phyloP scores from a whole-genome alignment of 2,888 invertebrate genomes.

The Steinernema hermaphroditum region DNA sequence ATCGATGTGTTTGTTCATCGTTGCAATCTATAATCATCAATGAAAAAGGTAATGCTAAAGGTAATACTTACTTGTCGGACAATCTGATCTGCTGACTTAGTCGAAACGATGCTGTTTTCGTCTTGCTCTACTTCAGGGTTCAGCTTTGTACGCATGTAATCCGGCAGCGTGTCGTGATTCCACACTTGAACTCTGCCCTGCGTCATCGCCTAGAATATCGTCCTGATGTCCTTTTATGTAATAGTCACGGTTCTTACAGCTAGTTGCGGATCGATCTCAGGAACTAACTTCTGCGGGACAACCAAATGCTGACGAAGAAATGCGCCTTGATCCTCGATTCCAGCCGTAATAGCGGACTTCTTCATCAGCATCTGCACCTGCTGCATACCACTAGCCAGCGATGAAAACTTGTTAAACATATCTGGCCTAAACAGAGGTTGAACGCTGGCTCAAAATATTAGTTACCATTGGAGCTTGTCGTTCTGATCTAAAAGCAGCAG shows the following conservation, averaged over 20 bases:
- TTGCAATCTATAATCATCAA: slow-evolving; percentile 48
- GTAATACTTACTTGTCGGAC: slow-evolving; percentile 41
- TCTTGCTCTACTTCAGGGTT: slow-evolving; percentile 44
- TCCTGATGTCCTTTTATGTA: background rate
- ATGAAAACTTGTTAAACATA: slow-evolving; percentile 57
- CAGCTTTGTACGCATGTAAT: slow-evolving; percentile 54
- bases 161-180: slow-evolving; percentile 62
- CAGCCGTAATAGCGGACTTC: slow-evolving; percentile 42
- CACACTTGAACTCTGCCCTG: slow-evolving; percentile 53
- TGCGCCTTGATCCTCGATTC: slow-evolving; percentile 50
- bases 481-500: background rate
- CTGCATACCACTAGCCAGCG: slow-evolving; percentile 51
- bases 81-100: slow-evolving; percentile 33
- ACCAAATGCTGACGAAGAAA: slow-evolving; percentile 53
- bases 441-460: too few species aligned
- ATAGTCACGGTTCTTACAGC: slow-evolving; percentile 33
- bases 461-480: slow-evolving; percentile 5
- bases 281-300: slow-evolving; percentile 54
- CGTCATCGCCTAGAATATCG: slow-evolving; percentile 47
- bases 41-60: too few species aligned
- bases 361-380: slow-evolving; percentile 49
- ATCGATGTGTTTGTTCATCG: slow-evolving; percentile 58
- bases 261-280: slow-evolving; percentile 50
- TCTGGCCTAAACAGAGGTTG: too few species aligned
- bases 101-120: slow-evolving; percentile 37